These are phyloP conservation scores for Zosterops borbonicus DNA, from an alignment of 2,113 vertebrate genomes.

Conservation along the genomic window DNA sequence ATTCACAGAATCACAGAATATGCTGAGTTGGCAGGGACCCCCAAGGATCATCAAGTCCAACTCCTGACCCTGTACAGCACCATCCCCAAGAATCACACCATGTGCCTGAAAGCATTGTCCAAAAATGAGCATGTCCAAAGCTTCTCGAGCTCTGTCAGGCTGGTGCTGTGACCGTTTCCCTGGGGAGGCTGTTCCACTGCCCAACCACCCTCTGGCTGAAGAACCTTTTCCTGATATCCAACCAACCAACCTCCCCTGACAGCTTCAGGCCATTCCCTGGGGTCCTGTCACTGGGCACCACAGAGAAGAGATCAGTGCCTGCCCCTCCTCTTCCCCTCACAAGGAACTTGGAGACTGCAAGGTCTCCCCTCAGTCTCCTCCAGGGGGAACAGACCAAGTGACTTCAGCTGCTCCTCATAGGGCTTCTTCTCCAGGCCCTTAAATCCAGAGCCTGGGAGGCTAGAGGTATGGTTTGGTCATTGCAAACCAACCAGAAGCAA, in stretches of 20 bases:
- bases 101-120: rapidly evolving
- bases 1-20: background rate
- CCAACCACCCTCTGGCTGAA: rapidly evolving
- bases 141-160: background rate
- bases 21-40: background rate
- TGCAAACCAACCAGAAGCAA: background rate
- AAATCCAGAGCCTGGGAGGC: background rate
- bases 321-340: background rate
- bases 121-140: background rate
- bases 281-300: background rate
- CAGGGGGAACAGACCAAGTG: background rate
- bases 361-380: background rate
- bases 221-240: background rate
- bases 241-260: too few relatives aligned
- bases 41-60: background rate
- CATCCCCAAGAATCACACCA: background rate
- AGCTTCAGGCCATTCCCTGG: rapidly evolving
- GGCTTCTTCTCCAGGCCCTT: background rate
- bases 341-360: background rate
- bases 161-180: background rate
- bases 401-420: rapidly evolving
- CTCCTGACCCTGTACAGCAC: background rate
- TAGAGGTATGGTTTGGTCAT: rapidly evolving
- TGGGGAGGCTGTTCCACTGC: background rate
- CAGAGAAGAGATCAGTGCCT: background rate